Base-by-base conservation (phyloP, 2,888 invertebrate species). In the Theretra japonica region DNA sequence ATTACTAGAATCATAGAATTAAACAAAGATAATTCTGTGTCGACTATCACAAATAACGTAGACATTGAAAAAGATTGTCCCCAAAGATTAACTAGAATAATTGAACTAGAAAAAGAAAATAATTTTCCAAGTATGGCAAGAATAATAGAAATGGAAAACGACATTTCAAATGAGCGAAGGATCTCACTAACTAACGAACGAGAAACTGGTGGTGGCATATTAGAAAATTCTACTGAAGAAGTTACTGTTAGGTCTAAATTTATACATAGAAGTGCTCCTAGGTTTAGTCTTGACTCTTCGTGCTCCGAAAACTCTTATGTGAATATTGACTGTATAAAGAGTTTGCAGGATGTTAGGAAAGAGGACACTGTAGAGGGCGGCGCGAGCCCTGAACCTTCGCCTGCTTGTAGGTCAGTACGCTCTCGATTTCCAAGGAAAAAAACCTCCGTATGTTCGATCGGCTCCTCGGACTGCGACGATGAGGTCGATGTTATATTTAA, bases 281-380 rank as follows among this genome's bases (percentile, higher is more conserved):
- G 94, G 82, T 92, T 94, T 86, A 95, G 94, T 87, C 87, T 94
- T 79, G 95, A 95, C 87, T 94, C 94, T 87, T 94, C 93, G 77
- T 93, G 94, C 93, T 94, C 95, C 90, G 94, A 95, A 90, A 94
- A 94, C 91, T 94, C 94, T 90, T 95, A 95, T 84, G 94, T 94
- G 80, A 95, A 95, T 87, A 93, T 95, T 84, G 95, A 95, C 79
- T 88, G 91, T 84, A 86, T 94, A 76, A 94, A 93, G 92, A 93
- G 94, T 93, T 94, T 92, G 87, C 92, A 89, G 92, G 94, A 94
- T 90, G 92, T 91, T 82, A 94, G 87, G 87, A 93, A 90, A 88
- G 94, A 93, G 80, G 93, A 93, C 75, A 82, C 79, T 72, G 80
- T 80, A 71, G 91, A 92, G 77, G 84, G 84, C 79, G 79, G 84